A percentile compares a stretch with the other conserved stretches of the same genome.
Conservation (phyloP, 2,888 invertebrate species). For the Zonitis immaculata region DNA sequence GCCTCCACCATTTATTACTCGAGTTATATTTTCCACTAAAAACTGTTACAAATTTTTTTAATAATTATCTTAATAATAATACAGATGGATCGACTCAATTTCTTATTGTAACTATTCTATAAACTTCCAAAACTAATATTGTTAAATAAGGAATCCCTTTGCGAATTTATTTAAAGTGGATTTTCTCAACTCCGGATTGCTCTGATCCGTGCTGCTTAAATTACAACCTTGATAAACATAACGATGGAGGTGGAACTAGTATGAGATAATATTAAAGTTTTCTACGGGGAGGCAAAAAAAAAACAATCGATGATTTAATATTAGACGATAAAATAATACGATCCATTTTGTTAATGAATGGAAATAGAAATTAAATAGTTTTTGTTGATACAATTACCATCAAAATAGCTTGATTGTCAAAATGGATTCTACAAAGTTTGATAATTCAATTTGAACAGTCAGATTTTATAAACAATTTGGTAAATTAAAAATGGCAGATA, state of each 20-base stretch:
- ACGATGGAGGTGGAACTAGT: background rate
- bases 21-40: too few relatives aligned
- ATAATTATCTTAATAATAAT: too few relatives aligned
- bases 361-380: too few relatives aligned
- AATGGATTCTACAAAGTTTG: background rate
- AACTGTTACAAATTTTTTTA: too few relatives aligned
- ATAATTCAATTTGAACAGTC: background rate
- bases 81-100: too few relatives aligned
- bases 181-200: background rate
- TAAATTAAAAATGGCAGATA: too few relatives aligned
- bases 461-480: too few relatives aligned
- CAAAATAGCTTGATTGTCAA: background rate
- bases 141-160: constrained; percentile 13
- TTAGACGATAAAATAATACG: too few relatives aligned
- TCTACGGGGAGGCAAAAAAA: too few relatives aligned
- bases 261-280: background rate
- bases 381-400: background rate
- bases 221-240: background rate
- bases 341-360: too few relatives aligned
- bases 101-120: constrained; percentile 2
- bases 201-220: background rate
- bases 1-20: too few relatives aligned
- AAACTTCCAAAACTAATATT: constrained; percentile 9
- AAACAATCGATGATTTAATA: too few relatives aligned
- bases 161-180: constrained; percentile 10